These are phyloP conservation scores for Orchesellides sinensis DNA, from an alignment of 2,888 invertebrate genomes.

Conservation along the genomic window DNA sequence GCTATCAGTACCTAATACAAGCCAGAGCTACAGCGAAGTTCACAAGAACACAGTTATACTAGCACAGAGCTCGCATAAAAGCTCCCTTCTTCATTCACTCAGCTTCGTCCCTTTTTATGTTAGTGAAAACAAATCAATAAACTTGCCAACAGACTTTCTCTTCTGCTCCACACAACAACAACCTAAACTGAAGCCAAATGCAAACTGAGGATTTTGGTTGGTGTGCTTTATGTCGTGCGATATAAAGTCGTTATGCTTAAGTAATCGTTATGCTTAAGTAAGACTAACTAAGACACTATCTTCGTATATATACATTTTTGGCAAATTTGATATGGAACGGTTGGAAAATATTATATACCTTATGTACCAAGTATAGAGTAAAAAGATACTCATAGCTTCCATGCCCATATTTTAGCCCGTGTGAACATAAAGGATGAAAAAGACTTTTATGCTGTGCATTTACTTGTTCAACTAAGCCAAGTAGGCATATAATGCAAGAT, in stretches of 20 bases:
- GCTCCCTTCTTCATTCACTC: background rate
- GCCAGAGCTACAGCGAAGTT: no score
- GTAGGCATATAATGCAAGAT: no score
- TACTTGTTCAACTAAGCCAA: no score
- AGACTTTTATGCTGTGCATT: no score
- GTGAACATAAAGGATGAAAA: no score
- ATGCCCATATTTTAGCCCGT: no score
- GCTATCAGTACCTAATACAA: no score
- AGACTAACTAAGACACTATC: background rate
- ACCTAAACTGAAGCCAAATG: background rate
- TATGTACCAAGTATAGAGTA: no score
- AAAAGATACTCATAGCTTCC: no score
- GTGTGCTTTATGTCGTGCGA: background rate
- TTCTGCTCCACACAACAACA: background rate
- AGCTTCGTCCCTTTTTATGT: background rate
- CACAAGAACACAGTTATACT: no score
- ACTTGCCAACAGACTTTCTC: conserved; percentile 1
- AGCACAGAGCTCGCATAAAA: no score
- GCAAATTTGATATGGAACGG: background rate
- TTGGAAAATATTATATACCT: no score
- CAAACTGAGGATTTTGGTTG: background rate
- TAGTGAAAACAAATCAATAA: conserved; percentile 16
- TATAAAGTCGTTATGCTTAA: background rate
- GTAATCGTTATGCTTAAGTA: background rate
- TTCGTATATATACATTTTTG: background rate